A percentile compares a stretch with the other conserved stretches of the same genome.
Evolutionary conservation across 2,888 invertebrate genomes (phyloP).

Genomic region (Mermis nigrescens): DNA sequence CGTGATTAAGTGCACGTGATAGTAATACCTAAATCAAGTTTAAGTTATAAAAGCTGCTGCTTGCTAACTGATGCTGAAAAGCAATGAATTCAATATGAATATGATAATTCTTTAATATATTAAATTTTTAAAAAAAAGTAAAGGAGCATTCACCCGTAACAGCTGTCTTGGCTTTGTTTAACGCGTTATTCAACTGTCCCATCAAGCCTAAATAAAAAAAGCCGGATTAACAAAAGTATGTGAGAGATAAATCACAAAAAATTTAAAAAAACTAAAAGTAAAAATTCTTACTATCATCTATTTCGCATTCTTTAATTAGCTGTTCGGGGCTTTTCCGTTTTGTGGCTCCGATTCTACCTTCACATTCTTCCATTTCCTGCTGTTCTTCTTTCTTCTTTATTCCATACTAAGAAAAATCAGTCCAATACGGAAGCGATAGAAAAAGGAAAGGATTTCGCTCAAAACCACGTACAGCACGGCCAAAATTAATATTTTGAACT

Average conservation of each 20-base stretch:
- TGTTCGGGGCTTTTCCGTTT: slow-evolving; percentile 98
- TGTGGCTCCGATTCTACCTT: slow-evolving; percentile 25
- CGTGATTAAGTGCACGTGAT: too few relatives aligned
- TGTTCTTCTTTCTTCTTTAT: slow-evolving; percentile 86
- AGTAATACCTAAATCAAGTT: too few relatives aligned
- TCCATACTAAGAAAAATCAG: slow-evolving; percentile 56
- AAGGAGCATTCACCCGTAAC: slow-evolving; percentile 26
- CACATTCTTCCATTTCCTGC: slow-evolving; percentile 22
- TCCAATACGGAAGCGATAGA: too few relatives aligned
- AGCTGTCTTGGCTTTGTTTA: slow-evolving; percentile 31
- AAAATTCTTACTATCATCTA: slow-evolving; percentile 40
- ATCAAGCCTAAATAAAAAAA: slow-evolving; percentile 18
- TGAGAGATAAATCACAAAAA: background rate
- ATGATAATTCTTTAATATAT: too few relatives aligned
- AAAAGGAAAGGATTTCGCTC: too few relatives aligned
- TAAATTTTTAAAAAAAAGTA: too few relatives aligned
- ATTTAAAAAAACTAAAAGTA: background rate
- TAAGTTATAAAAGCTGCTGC: too few relatives aligned
- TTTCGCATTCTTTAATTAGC: slow-evolving; percentile 82
- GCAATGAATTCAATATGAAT: too few relatives aligned
- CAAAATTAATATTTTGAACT: too few relatives aligned
- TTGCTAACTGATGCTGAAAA: too few relatives aligned
- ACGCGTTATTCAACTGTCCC: slow-evolving; percentile 30
- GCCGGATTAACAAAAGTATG: background rate
- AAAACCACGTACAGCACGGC: too few relatives aligned